Base-by-base conservation (phyloP, 2,797 vertebrate species). In the Cottoperca gobio region DNA sequence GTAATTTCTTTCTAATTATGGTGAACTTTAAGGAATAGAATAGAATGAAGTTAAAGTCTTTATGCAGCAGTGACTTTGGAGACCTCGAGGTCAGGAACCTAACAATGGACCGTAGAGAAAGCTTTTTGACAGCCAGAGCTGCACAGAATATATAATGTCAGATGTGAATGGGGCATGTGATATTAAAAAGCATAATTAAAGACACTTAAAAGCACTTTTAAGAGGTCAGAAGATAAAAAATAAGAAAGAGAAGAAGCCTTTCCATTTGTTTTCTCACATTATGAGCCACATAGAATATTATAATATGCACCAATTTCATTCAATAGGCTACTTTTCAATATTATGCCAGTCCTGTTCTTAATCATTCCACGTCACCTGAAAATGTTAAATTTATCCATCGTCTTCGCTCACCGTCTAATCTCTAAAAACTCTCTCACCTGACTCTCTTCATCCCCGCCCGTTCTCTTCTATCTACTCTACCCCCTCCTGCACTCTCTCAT, bases 371-470 rank as follows among this genome's bases (percentile, higher is more conserved):
- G 81, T 84, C 23, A 72, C 16, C 60, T 62, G 53, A 69, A 81
- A 65, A 74, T 55, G 12, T 66, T 10, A 54, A 69, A 76, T 77
- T 24, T 46, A 53, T 65, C 14, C 45, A 52, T 85, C 50, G 63
- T 73, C 60, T 54, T 75, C 46, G 54, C 21, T 17, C n/a, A 52
- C 24, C 65, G 42, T 68, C 58, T 81, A 76, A 78, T 66, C 70
- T 66, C 45, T 1, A 7, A 37, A 73, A 24, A 70, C 57, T 52
- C 19, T 31, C 37, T 63, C 42, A 60, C 54, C 33, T 64, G 21
- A 53, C 63, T 60, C 9, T 19, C 58, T 46, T 19, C 13, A 54
- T n/a, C n/a, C 35, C 55, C n/a, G n/a, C 33, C 17, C 26, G 8
- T 58, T 26, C 28, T 9, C 42, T n/a, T 35, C 40, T 13, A 42